Evolutionary conservation across 2,888 invertebrate genomes (phyloP), one percentile per base, ranked within the genome.

Genomic region (Myopa testacea): DNA sequence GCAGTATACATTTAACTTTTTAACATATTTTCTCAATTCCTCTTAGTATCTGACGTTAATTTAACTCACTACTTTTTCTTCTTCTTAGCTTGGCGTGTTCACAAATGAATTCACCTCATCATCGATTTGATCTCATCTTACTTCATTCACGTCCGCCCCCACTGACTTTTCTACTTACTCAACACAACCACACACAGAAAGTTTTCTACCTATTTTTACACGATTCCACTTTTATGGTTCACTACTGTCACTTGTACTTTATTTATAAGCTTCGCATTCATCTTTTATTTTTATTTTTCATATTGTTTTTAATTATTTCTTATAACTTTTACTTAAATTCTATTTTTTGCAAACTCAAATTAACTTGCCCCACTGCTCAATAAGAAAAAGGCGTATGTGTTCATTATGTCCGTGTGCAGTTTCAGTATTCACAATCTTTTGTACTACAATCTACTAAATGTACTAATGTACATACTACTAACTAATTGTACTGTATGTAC

Each of bases 111-210:
- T 62, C 71, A 58, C 40, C 67, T 78, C 71, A 37, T 78, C 82
- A 82, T 82, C 82, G 82, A 82, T 82, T 82, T 82, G 82, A 81
- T 82, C 80, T 81, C 81, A 80, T 80, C 82, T 80, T 79, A 58
- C 60, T 75, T 52, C 52, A 50, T 79, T 26, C 26, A 26, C 26
- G 65, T 52, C 73, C 79, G 76, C 79, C 79, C 78, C 82, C 81
- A 76, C 81, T 50, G 34, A 74, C 19, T 40, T 58, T 55, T 16
- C 58, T 50, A 68, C 19, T 26, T 26, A 1, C 26, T 26, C 40
- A 38, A 67, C 71, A 76, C 65, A 74, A 26, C n/a, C n/a, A 52
- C 6, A 19, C 67, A 67, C 73, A 73, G 45, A 26, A 62, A 63
- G 45, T 26, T 67, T 65, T 75, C 38, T 52, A 55, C 7, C 50